A percentile compares a stretch with the other conserved stretches of the same genome.
Conservation (phyloP, 2,113 vertebrate genomes). For the Brachyhypopomus gauderio region DNA sequence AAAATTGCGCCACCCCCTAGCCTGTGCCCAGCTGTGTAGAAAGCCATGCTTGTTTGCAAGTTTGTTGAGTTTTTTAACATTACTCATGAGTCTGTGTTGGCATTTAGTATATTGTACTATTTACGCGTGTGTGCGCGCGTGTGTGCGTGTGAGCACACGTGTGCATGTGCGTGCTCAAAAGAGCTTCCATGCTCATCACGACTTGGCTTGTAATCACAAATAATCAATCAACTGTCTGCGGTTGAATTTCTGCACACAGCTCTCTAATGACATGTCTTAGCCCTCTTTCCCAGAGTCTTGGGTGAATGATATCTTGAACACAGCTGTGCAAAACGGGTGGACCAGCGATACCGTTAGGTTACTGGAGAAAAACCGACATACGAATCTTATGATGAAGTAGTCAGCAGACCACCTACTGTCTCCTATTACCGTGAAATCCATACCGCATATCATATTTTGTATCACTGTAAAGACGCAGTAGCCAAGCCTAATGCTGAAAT, state of each 20-base stretch:
- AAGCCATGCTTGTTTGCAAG: too few species aligned
- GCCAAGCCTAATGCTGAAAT: too few species aligned
- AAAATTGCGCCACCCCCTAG: too few species aligned
- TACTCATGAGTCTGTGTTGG: too few species aligned
- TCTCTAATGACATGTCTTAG: conserved; percentile 18
- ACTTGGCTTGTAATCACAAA: conserved; percentile 17
- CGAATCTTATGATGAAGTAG: conserved; percentile 41
- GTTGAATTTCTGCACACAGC: neutral
- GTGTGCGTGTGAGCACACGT: conserved; percentile 20
- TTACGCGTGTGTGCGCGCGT: neutral
- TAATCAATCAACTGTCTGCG: neutral
- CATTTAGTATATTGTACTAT: too few species aligned
- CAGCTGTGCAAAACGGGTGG: conserved; percentile 69
- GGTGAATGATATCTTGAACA: conserved; percentile 60
- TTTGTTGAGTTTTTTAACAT: too few species aligned
- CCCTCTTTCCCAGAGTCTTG: conserved; percentile 6
- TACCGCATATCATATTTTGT: neutral
- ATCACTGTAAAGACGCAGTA: too few species aligned
- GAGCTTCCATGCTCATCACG: conserved; percentile 34
- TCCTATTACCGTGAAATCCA: neutral
- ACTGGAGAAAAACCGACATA: conserved; percentile 66
- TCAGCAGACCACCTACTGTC: too few species aligned
- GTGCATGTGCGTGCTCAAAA: neutral
- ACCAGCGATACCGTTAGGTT: conserved; percentile 64
- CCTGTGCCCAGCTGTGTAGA: too few species aligned